Evolutionary conservation across 2,888 invertebrate genomes (phyloP).

Genomic region (Galeopsomyia nigrocyanea): DNA sequence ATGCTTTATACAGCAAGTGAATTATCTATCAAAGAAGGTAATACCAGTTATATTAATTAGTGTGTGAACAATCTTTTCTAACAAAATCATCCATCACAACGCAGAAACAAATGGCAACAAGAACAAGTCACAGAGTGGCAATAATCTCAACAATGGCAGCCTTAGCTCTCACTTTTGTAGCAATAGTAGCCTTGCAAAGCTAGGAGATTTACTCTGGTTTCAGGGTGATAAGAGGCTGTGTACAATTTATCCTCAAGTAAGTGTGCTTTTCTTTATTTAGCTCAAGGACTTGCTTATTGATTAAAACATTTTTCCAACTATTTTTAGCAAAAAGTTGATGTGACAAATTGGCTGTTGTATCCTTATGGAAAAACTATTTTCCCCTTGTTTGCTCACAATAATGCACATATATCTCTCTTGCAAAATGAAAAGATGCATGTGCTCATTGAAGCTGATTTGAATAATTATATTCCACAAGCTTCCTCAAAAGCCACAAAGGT

Average conservation of each 20-base stretch:
- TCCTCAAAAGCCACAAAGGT: conserved; percentile 63
- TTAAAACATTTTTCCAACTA: conserved; percentile 21
- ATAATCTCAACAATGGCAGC: conserved; percentile 49
- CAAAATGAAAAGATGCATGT: conserved; percentile 62
- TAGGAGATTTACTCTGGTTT: conserved; percentile 76
- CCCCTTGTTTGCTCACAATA: conserved; percentile 64
- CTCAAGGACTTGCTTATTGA: neutral
- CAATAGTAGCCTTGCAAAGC: conserved; percentile 73
- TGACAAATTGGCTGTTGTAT: conserved; percentile 68
- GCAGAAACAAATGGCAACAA: conserved; percentile 47
- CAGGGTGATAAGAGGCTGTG: conserved; percentile 71
- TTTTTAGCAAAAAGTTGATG: conserved; percentile 68
- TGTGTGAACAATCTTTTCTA: neutral
- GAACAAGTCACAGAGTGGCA: conserved; percentile 45
- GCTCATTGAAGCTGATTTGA: conserved; percentile 65
- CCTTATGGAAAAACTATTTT: conserved; percentile 64
- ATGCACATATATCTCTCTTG: conserved; percentile 52
- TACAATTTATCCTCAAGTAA: conserved; percentile 73
- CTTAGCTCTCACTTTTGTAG: conserved; percentile 72
- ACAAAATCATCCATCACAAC: too few species aligned
- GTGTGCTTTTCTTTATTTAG: conserved; percentile 8
- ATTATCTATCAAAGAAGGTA: conserved; percentile 58
- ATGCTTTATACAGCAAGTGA: conserved; percentile 59
- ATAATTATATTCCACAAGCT: conserved; percentile 57
- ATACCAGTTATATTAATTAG: conserved; percentile 8